A percentile compares a stretch with the other conserved stretches of the same genome.
phyloP scores from a whole-genome alignment of 2,888 invertebrate species.

The Mythimna ferrago region DNA sequence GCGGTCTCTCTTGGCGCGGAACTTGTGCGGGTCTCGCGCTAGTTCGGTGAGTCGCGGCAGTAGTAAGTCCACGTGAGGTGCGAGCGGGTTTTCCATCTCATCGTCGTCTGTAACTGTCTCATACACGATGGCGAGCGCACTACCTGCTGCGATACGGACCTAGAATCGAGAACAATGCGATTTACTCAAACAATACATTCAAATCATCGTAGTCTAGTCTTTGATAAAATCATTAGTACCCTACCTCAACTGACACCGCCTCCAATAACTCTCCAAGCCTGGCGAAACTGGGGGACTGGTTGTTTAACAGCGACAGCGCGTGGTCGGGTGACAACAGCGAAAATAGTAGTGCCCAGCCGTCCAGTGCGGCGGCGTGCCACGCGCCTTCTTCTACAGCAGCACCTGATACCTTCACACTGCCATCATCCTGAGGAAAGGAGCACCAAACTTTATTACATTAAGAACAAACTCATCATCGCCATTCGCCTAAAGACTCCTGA shows the following conservation, averaged over 20 bases:
- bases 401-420: constrained; percentile 86
- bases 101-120: constrained; percentile 95
- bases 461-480: not conserved
- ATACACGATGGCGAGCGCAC: constrained; percentile 94
- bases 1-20: constrained; percentile 97
- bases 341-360: constrained; percentile 91
- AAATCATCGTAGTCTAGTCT: not conserved
- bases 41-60: constrained; percentile 94
- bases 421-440: constrained; percentile 68
- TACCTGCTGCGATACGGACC: constrained; percentile 93
- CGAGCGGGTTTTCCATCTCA: constrained; percentile 89
- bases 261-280: constrained; percentile 92
- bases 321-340: constrained; percentile 94
- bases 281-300: constrained; percentile 71
- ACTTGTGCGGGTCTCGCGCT: constrained; percentile 98
- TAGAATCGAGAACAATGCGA: constrained; percentile 37
- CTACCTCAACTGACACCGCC: constrained; percentile 74
- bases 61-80: constrained; percentile 91
- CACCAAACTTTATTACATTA: not conserved
- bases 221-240: not conserved
- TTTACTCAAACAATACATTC: not conserved
- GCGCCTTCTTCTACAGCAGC: constrained; percentile 92
- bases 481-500: not conserved
- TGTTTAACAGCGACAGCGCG: constrained; percentile 89
- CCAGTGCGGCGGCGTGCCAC: not conserved